Base-by-base conservation (phyloP, 2,113 vertebrate genomes). In the Centropristis striata region DNA sequence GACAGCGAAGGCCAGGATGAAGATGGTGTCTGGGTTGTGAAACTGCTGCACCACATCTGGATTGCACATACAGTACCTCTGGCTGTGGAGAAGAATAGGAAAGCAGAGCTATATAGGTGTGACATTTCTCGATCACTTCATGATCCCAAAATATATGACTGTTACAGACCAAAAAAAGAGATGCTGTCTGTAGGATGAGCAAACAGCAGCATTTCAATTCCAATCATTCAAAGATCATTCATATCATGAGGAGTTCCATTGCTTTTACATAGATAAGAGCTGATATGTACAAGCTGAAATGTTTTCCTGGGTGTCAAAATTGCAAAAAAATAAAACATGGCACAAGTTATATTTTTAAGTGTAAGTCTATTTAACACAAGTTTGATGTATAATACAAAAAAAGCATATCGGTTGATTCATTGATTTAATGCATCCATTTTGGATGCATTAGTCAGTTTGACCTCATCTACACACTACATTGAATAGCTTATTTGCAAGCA, bases 11-110 rank as follows among this genome's bases (percentile, higher is more conserved):
- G 98, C 98, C 93, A 99, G 89, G 94, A 99, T 99, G 94, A 99
- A 99, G 94, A 99, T 99, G 90, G 98, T 99, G 93, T 99, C 98
- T 0, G 98, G 98, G 91, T 99, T 99, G 94, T 99, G 98, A 88
- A 99, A 99, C 91, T 99, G 98, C 93, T 99, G 98, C 74, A 99
- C 98, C 92, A 99, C 97, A 8, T 99, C 98, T 0, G 98, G 98
- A 89, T 99, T 99, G 83, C 98, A 99, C 97, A 99, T 99, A 87
- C 98, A 99, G 92, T 99, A 99, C 80, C 98, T 96, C 93, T 99
- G 98, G 95, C 98, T 99, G 94, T 27, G 53, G 81, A 74, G 71
- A 84, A 49, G 87, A 80, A 90, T 2, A 75, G 27, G 32, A 84
- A 7, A 77, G 20, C 0, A 37, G 1, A 39, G 41, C 53, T 39